Conservation (phyloP, 2,113 vertebrate genomes). For the Strix uralensis region DNA sequence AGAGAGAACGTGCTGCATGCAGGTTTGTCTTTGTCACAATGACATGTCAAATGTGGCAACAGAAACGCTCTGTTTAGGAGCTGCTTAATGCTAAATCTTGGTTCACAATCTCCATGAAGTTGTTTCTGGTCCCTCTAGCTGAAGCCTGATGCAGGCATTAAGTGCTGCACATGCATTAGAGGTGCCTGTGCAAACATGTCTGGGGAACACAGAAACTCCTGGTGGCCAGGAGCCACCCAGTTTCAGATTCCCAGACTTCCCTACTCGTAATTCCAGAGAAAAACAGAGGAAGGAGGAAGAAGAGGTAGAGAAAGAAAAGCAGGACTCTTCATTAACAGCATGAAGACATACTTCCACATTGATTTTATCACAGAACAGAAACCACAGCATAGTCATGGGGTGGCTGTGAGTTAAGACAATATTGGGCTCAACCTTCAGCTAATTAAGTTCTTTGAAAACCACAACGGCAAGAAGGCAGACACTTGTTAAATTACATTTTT, state of each 20-base stretch:
- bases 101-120: not conserved
- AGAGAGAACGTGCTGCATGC: not conserved
- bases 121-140: not conserved
- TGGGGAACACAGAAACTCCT: not conserved
- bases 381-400: not conserved
- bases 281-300: not conserved
- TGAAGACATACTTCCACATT: not conserved
- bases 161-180: not conserved
- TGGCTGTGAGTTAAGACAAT: not conserved
- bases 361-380: constrained; percentile 6
- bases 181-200: not conserved
- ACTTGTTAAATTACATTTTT: constrained; percentile 6
- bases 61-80: not conserved
- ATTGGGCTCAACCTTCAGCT: not conserved
- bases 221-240: not conserved
- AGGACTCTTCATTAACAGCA: not conserved
- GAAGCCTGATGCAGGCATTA: not conserved
- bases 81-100: not conserved
- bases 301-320: not conserved
- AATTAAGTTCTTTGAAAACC: constrained; percentile 37
- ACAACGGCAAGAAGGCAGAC: not conserved
- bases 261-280: not conserved
- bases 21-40: not conserved
- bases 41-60: not conserved
- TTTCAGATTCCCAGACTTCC: not conserved